phyloP scores from a whole-genome alignment of 92 coral and sea anemone genomes.

The Palythoa grandis region DNA sequence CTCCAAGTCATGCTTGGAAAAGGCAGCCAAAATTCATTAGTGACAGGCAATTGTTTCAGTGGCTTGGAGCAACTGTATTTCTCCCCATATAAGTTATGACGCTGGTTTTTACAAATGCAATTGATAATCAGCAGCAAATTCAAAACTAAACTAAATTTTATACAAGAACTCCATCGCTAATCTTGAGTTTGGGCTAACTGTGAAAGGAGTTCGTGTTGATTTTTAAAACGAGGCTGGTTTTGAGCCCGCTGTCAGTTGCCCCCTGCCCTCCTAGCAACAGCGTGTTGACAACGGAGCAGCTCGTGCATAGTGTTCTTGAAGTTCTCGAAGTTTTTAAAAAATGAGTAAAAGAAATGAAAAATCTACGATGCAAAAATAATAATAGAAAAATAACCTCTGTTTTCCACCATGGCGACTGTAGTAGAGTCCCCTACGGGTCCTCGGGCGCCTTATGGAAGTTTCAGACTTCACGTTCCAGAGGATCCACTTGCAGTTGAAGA shows the following conservation, averaged over 20 bases:
- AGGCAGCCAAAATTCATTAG: too few species aligned
- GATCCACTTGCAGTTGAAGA: slow-evolving; percentile 79
- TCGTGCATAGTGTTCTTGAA: slow-evolving; percentile 67
- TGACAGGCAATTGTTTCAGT: too few species aligned
- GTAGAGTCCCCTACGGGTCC: slow-evolving; percentile 56
- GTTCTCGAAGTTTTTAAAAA: background rate
- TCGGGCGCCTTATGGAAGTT: slow-evolving; percentile 81
- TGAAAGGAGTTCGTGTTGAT: too few species aligned
- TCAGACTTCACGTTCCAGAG: slow-evolving; percentile 80
- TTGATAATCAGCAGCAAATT: too few species aligned
- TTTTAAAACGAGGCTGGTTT: background rate
- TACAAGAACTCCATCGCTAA: too few species aligned
- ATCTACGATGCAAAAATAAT: slow-evolving; percentile 5
- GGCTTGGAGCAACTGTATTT: too few species aligned
- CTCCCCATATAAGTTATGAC: too few species aligned
- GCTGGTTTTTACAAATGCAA: too few species aligned
- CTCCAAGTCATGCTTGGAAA: too few species aligned
- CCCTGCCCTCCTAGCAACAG: slow-evolving; percentile 69
- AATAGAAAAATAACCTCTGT: background rate
- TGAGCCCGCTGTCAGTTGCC: slow-evolving; percentile 56
- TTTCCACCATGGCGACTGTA: slow-evolving; percentile 55
- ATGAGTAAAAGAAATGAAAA: background rate
- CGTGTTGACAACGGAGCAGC: slow-evolving; percentile 77
- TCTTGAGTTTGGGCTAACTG: too few species aligned
- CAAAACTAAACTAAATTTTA: too few species aligned